phyloP scores from a whole-genome alignment of 2,113 vertebrate species.

The Misgurnus mizolepis region DNA sequence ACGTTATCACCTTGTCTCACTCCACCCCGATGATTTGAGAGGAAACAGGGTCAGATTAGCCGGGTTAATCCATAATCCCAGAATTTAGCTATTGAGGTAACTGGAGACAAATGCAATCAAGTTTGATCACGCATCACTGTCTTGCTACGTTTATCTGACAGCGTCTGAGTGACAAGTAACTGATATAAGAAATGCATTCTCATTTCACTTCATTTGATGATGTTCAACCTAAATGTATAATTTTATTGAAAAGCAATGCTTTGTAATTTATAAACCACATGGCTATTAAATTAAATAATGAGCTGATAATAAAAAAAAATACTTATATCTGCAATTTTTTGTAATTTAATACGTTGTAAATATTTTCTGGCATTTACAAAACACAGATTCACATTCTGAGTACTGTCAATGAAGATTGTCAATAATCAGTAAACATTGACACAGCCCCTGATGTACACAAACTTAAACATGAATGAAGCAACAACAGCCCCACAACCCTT shows the following conservation, averaged over 20 bases:
- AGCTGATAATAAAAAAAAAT: too few relatives aligned
- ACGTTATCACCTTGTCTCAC: constrained; percentile 26
- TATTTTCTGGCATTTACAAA: too few relatives aligned
- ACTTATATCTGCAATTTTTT: too few relatives aligned
- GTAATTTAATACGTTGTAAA: too few relatives aligned
- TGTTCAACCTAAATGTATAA: neutral
- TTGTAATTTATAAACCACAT: neutral
- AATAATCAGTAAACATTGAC: neutral
- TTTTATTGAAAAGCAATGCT: neutral
- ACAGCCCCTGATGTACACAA: neutral
- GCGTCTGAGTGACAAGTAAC: constrained; percentile 31
- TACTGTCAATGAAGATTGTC: neutral
- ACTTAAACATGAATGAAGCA: neutral
- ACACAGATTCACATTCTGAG: neutral
- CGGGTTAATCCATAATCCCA: constrained; percentile 51
- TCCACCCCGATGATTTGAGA: constrained; percentile 27
- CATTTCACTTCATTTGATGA: constrained; percentile 8
- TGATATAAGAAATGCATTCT: constrained; percentile 20
- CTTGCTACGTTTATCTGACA: constrained; percentile 17
- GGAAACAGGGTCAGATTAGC: constrained; percentile 51
- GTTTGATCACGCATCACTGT: constrained; percentile 14
- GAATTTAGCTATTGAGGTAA: constrained; percentile 25
- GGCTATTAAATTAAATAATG: neutral
- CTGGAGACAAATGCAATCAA: constrained; percentile 35
- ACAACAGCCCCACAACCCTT: neutral